Evolutionary conservation across 1,140 invertebrate genomes (phyloP).

Genomic region (Bombus sibiricus): DNA sequence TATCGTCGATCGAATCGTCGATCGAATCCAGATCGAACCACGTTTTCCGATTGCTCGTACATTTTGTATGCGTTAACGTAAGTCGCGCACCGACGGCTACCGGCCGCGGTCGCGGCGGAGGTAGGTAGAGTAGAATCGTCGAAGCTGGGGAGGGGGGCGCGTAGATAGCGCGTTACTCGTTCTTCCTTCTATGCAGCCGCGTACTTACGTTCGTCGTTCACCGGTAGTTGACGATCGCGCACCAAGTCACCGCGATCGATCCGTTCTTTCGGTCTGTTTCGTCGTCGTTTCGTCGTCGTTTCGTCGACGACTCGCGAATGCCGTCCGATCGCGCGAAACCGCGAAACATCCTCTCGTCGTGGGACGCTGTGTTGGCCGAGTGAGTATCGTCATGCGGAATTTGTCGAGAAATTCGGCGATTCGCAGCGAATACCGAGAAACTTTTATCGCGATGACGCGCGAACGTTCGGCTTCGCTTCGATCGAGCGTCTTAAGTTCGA

Average conservation of each 20-base stretch:
- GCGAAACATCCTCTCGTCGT: conserved; percentile 11
- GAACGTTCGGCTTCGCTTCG: too few species aligned
- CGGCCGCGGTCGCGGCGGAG: neutral
- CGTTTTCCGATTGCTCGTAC: neutral
- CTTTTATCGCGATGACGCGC: too few species aligned
- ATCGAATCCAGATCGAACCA: too few species aligned
- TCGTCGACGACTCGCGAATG: neutral
- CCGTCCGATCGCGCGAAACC: too few species aligned
- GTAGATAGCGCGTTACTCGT: conserved; percentile 40
- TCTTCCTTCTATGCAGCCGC: conserved; percentile 34
- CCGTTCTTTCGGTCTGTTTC: neutral
- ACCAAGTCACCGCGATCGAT: conserved; percentile 2
- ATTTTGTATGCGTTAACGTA: neutral
- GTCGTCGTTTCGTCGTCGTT: neutral
- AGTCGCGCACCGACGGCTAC: conserved; percentile 44
- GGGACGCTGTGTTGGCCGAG: conserved; percentile 62
- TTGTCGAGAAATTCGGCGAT: too few species aligned
- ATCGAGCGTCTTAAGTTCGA: neutral
- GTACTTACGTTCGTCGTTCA: conserved; percentile 50
- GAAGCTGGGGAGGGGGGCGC: conserved; percentile 25
- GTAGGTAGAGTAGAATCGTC: conserved; percentile 39
- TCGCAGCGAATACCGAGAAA: too few species aligned
- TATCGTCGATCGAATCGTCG: too few species aligned
- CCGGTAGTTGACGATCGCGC: conserved; percentile 42
- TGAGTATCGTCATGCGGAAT: conserved; percentile 44